Evolutionary conservation across 2,113 vertebrate species (phyloP), one percentile per base, ranked within the genome.

Genomic region (Salvator merianae): DNA sequence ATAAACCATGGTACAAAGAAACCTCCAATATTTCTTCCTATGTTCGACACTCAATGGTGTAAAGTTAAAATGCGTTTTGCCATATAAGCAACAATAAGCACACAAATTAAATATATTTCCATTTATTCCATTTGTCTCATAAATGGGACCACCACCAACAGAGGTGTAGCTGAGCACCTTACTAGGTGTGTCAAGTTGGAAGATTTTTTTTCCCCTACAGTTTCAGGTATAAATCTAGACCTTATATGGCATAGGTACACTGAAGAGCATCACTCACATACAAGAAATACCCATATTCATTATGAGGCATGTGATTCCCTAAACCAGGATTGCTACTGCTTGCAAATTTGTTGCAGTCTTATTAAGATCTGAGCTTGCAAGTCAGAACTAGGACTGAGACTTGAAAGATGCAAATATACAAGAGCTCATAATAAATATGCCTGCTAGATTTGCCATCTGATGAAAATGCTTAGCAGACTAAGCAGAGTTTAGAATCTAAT

Each of bases 1-100:
- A 3, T 65, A 63, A 10, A 14, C 0, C 34, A 36, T 2, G 36
- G 69, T 2, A 22, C 76, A 26, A 9, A 73, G 7, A 76, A 26
- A 36, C 3, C 77, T 18, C 30, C 82, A 36, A 84, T 72, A 36
- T 62, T 24, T 68, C 0, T 1, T 34, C 10, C 43, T 88, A 70
- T 85, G 69, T 65, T 79, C 53, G 40, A 66, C n/a, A 53, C 55
- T 66, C 82, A 8, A 0, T 53, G 81, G 32, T 0, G n/a, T 75
- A 74, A 75, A 43, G 34, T 50, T 84, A n/a, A 84, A 1, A 77
- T 16, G 6, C 2, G 30, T 28, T 34, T 0, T 5, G 75, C 43
- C n/a, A 87, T 85, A 91, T 24, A 82, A 32, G 65, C 76, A 88
- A 83, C 1, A 0, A 59, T 50, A 8, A 83, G 3, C 20, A 12